phyloP scores from a whole-genome alignment of 2,888 invertebrate species.

The Athrips mouffetella region DNA sequence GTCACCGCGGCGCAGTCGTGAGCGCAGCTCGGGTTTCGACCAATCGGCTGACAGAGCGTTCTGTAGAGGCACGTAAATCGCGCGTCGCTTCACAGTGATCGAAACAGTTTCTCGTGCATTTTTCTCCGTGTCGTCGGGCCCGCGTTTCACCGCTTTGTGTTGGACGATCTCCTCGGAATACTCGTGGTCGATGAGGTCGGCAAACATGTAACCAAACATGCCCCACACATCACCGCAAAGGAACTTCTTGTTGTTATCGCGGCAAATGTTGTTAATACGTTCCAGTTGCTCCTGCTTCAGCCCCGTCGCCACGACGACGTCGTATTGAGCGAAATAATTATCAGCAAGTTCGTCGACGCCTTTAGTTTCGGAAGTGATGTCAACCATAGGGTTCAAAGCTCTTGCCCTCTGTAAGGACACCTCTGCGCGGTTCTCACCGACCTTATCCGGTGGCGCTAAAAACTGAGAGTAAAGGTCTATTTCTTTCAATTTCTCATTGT shows the following conservation, averaged over 20 bases:
- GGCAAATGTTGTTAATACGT: constrained; percentile 86
- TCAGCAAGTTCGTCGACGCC: constrained; percentile 82
- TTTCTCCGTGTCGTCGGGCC: constrained; percentile 78
- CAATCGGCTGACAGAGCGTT: constrained; percentile 83
- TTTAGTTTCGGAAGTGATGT: constrained; percentile 83
- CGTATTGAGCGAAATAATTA: constrained; percentile 85
- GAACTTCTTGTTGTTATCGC: constrained; percentile 87
- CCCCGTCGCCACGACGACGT: constrained; percentile 90
- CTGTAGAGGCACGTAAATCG: constrained; percentile 83
- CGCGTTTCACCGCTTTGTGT: constrained; percentile 72
- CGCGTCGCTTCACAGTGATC: constrained; percentile 81
- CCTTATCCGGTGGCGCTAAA: constrained; percentile 82
- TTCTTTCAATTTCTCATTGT: constrained; percentile 83
- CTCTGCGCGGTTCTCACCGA: constrained; percentile 92
- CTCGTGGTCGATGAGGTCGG: constrained; percentile 91
- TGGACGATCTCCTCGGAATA: constrained; percentile 72
- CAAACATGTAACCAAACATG: constrained; percentile 93
- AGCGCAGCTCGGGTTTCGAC: constrained; percentile 76
- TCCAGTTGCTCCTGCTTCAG: constrained; percentile 84
- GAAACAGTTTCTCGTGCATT: constrained; percentile 68
- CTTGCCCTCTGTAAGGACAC: constrained; percentile 88
- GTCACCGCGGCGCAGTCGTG: constrained; percentile 82
- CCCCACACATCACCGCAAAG: constrained; percentile 96
- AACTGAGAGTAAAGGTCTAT: constrained; percentile 92
- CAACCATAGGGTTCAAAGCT: constrained; percentile 95